Percentiles rank a stretch among this genome's conserved stretches.
Conservation (phyloP, 2,888 invertebrate genomes). For the Acronicta aceris region DNA sequence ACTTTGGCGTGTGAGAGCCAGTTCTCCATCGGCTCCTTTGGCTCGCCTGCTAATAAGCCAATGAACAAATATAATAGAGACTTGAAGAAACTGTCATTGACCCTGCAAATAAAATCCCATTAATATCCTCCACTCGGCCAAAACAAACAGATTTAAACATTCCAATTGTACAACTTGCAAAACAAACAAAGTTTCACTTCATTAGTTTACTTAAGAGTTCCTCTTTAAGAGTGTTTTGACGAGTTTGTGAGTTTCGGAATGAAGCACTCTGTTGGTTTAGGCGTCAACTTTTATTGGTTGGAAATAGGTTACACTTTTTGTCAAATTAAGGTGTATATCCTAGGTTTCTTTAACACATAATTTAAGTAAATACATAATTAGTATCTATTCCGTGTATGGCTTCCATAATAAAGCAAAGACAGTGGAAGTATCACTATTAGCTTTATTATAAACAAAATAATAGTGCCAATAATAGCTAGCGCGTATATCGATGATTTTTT, state of each 20-base stretch:
- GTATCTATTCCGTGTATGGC: too few species aligned
- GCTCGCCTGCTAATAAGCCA: too few species aligned
- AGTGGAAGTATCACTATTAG: too few species aligned
- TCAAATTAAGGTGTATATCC: neutral
- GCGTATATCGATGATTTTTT: too few species aligned
- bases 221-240: constrained; percentile 18
- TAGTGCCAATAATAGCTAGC: too few species aligned
- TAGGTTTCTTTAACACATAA: neutral
- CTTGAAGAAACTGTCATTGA: neutral
- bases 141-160: neutral
- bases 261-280: constrained; percentile 3
- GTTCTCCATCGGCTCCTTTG: too few species aligned
- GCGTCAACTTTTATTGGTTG: constrained; percentile 6
- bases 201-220: constrained; percentile 8
- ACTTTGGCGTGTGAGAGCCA: too few species aligned
- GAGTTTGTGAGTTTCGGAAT: constrained; percentile 4
- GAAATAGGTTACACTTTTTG: neutral
- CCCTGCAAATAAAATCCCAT: neutral
- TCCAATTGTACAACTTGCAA: neutral
- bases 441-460: too few species aligned
- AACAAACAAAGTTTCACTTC: constrained; percentile 23
- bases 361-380: neutral
- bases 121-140: neutral
- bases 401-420: too few species aligned
- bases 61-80: too few species aligned